Percentiles rank a stretch among this genome's conserved stretches.
phyloP scores from a whole-genome alignment of 2,797 vertebrate species.

The Pseudochirops corinnae region DNA sequence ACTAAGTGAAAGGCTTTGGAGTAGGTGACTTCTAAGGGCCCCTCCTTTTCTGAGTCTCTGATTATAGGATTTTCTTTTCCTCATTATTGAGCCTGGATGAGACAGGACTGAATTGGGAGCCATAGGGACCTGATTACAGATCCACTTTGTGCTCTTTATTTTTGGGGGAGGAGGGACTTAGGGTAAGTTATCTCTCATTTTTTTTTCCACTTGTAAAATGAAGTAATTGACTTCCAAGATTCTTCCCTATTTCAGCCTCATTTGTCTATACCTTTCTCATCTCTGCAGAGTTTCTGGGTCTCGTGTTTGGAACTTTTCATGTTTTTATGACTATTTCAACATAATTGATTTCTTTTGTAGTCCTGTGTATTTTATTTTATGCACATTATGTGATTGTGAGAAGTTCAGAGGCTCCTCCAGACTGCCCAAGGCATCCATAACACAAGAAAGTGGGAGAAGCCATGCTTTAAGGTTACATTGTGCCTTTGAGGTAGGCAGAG shows the following conservation, averaged over 20 bases:
- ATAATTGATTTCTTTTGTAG: neutral
- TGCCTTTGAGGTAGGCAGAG: neutral
- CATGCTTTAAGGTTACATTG: neutral
- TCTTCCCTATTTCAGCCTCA: neutral
- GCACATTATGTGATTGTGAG: neutral
- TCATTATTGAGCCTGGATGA: neutral
- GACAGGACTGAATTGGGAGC: neutral
- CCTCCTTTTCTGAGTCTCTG: neutral
- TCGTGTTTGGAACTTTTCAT: neutral
- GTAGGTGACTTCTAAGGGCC: neutral
- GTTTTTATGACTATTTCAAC: neutral
- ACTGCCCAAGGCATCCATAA: neutral
- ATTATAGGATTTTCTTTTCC: neutral
- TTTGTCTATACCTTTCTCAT: neutral
- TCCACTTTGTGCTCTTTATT: neutral
- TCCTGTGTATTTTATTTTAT: neutral
- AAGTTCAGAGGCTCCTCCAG: neutral
- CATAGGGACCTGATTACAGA: neutral
- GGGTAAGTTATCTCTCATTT: neutral
- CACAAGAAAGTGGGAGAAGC: neutral
- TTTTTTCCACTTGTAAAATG: neutral
- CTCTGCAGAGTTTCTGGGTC: neutral
- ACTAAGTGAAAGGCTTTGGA: neutral
- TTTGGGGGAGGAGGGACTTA: neutral
- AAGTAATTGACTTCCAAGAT: neutral